A percentile compares a stretch with the other conserved stretches of the same genome.
phyloP scores from a whole-genome alignment of 2,113 vertebrate genomes.

The Aptenodytes forsteri region DNA sequence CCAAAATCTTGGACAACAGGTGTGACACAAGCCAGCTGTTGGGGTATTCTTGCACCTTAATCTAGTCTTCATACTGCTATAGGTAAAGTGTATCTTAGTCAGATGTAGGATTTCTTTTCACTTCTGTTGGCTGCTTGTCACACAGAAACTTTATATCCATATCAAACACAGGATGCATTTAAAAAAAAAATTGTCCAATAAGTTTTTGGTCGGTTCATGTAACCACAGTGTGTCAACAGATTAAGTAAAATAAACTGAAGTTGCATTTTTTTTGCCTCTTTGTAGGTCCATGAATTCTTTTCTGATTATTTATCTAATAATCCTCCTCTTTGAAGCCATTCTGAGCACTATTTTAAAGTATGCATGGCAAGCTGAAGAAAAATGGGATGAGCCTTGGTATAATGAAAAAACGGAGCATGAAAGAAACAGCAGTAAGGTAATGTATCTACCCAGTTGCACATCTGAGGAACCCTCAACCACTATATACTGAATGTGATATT shows the following conservation, averaged over 20 bases:
- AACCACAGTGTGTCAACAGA: neutral
- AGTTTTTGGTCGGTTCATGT: neutral
- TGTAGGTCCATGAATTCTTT: constrained; percentile 98
- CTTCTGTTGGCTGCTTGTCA: neutral
- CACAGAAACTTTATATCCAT: neutral
- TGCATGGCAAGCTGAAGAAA: constrained; percentile 91
- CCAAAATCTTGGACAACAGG: neutral
- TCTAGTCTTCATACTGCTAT: neutral
- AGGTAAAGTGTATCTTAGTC: neutral
- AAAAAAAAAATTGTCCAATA: neutral
- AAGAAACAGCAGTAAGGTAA: constrained; percentile 94
- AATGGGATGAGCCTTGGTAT: constrained; percentile 96
- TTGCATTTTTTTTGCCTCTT: neutral
- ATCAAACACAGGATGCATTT: neutral
- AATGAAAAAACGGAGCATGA: constrained; percentile 93
- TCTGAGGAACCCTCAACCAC: neutral
- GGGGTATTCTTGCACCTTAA: neutral
- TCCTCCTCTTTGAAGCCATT: constrained; percentile 92
- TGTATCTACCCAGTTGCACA: neutral
- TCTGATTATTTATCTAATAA: constrained; percentile 94
- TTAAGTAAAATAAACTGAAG: neutral
- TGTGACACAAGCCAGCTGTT: neutral
- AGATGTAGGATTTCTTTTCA: neutral
- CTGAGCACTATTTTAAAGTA: constrained; percentile 97
- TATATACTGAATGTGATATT: neutral